Conservation (phyloP, 2,797 vertebrate species). For the Anguilla anguilla region DNA sequence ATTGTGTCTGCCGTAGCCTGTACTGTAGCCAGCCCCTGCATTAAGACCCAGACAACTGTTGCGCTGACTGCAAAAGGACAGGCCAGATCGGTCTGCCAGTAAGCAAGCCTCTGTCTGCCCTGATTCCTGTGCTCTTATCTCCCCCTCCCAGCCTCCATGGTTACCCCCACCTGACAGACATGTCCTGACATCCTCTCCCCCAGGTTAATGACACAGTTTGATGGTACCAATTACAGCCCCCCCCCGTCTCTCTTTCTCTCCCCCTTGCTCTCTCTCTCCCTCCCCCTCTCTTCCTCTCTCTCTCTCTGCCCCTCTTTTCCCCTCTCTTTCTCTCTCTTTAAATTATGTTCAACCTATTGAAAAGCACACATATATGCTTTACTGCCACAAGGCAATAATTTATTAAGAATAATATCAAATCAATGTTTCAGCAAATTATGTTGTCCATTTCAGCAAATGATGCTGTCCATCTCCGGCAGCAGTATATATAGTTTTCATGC, state of each 20-base stretch:
- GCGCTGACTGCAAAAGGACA: conserved; percentile 21
- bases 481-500: not conserved
- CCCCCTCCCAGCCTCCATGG: conserved; percentile 15
- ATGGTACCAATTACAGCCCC: conserved; percentile 31
- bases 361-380: not conserved
- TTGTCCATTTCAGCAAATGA: not conserved
- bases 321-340: not conserved
- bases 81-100: conserved; percentile 31
- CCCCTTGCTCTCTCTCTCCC: not conserved
- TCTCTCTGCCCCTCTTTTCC: not conserved
- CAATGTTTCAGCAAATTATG: not conserved
- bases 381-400: not conserved
- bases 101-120: conserved; percentile 20
- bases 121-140: conserved; percentile 29
- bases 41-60: conserved; percentile 35
- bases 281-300: not conserved
- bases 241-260: not conserved
- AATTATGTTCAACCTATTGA: not conserved
- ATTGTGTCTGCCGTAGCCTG: not conserved
- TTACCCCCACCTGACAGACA: conserved; percentile 35
- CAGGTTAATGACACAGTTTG: conserved; percentile 30
- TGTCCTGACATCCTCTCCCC: conserved; percentile 32
- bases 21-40: conserved; percentile 13
- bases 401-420: not conserved
- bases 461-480: too few relatives aligned